Base-by-base conservation (phyloP, 2,113 vertebrate species). In the Archilochus colubris region DNA sequence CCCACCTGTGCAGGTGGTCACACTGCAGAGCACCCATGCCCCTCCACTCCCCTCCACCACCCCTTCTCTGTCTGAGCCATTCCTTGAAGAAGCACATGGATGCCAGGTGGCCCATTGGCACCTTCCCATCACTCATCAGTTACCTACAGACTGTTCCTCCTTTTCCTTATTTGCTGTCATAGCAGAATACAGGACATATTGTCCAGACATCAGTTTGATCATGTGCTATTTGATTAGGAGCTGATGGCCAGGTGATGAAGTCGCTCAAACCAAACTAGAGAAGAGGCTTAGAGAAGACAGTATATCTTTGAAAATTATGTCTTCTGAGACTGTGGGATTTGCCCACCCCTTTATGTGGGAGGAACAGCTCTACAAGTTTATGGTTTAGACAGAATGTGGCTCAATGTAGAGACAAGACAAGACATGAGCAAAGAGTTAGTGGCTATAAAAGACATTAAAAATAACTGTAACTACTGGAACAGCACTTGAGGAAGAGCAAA, bases 21-120 rank as follows among this genome's bases (percentile, higher is more conserved):
- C 58, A 36, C 50, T 17, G 3, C n/a, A 72, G 27, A 21, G 2
- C 4, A 31, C 20, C 9, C 15, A 10, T 0, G 0, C 24, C 67
- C 14, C 33, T 70, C 46, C 2, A 0, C 62, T 76, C 18, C 14
- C 6, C 15, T 11, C 10, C 23, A n/a, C 25, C 40, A 3, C 6
- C 3, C 14, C 40, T 67, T 51, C 4, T 3, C 7, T 43, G 10
- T 43, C 68, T 46, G 43, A 93, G 28, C 40, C 51, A 38, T 55
- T 80, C 36, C 68, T 33, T 61, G 55, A 27, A 83, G 36, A 43
- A 79, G 16, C 30, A 62, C 36, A 6, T 12, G 30, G 63, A 3
- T 80, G 43, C 14, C 80, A 62, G n/a, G 14, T 12, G 15, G 40
- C 64, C 28, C 19, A 15, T 31, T 57, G 89, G 33, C 27, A 61